Percentiles rank a stretch among this genome's conserved stretches.
These are phyloP conservation scores for Anarsia innoxiella DNA, from an alignment of 2,888 invertebrate genomes.

Conservation along the genomic window DNA sequence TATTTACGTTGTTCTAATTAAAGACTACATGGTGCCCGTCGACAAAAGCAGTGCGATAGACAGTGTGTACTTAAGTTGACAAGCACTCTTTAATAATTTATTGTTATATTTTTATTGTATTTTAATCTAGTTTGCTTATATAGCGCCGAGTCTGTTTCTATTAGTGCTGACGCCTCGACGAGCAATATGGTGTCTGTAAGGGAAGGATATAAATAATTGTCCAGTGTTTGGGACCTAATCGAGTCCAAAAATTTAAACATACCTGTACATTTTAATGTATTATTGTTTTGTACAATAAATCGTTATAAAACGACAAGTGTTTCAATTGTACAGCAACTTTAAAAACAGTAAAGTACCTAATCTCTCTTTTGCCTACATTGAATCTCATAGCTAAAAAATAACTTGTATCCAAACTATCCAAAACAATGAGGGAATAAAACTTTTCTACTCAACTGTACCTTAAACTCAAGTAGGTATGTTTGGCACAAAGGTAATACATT, in stretches of 20 bases:
- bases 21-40: slow-evolving; percentile 75
- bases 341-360: no score
- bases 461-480: no score
- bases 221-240: slow-evolving; percentile 70
- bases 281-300: slow-evolving; percentile 77
- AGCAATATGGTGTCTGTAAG: slow-evolving; percentile 74
- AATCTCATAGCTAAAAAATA: no score
- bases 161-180: slow-evolving; percentile 74
- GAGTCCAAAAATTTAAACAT: slow-evolving; percentile 74
- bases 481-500: no score
- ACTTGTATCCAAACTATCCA: no score
- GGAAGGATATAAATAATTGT: slow-evolving; percentile 68
- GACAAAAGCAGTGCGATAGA: slow-evolving; percentile 71
- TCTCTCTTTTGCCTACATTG: no score
- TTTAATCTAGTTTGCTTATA: slow-evolving; percentile 71
- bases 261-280: slow-evolving; percentile 78
- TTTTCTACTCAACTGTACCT: no score
- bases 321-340: no score
- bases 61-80: slow-evolving; percentile 74
- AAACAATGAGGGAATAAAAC: no score
- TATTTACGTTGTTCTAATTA: slow-evolving; percentile 71
- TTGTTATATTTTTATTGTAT: slow-evolving; percentile 72
- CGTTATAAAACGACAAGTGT: slow-evolving; percentile 70
- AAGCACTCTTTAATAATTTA: slow-evolving; percentile 69
- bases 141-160: slow-evolving; percentile 71